Evolutionary conservation across 2,113 vertebrate genomes (phyloP).

Genomic region (Peromyscus californicus): DNA sequence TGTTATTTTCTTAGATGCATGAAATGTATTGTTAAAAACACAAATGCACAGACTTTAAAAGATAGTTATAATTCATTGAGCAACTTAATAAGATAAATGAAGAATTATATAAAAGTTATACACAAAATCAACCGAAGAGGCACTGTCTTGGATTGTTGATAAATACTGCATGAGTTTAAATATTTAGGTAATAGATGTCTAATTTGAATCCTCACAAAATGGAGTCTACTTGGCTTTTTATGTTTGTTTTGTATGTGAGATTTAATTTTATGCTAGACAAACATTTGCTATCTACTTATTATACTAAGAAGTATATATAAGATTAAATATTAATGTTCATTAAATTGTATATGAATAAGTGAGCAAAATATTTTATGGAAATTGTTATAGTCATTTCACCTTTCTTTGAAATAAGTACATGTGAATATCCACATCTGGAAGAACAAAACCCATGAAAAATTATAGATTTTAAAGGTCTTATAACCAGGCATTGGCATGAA

Average conservation of each 20-base stretch:
- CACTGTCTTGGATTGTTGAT: not conserved
- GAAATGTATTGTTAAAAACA: not conserved
- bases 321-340: not conserved
- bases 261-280: not conserved
- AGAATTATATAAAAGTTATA: not conserved
- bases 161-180: not conserved
- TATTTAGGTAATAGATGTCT: not conserved
- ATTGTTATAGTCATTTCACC: not conserved
- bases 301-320: not conserved
- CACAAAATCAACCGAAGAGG: not conserved
- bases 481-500: not conserved
- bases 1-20: not conserved
- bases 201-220: not conserved
- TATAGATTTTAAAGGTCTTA: not conserved
- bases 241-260: not conserved
- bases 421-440: not conserved
- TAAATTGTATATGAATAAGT: not conserved
- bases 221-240: not conserved
- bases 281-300: not conserved
- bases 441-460: not conserved
- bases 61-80: not conserved
- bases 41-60: not conserved
- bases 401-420: not conserved
- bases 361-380: not conserved
- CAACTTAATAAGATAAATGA: not conserved